These are phyloP conservation scores for Cottus gobio DNA, from an alignment of 2,113 vertebrate genomes.

Conservation along the genomic window DNA sequence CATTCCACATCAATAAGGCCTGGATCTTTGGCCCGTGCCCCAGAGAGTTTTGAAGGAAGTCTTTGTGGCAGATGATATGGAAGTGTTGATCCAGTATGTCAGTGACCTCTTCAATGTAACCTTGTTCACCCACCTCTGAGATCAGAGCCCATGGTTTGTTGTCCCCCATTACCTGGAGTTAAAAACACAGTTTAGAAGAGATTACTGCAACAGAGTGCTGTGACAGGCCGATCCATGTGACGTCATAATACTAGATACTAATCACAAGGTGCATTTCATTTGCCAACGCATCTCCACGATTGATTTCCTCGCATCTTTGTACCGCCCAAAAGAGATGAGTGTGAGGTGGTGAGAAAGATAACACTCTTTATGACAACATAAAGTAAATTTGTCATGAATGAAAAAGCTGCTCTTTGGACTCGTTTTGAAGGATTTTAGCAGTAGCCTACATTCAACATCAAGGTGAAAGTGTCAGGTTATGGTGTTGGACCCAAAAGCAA, in stretches of 20 bases:
- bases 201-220: not conserved
- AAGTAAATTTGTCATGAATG: no score
- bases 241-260: not conserved
- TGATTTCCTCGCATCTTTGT: no score
- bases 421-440: not conserved
- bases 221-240: not conserved
- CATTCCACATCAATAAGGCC: conserved; percentile 59
- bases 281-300: no score
- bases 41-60: conserved; percentile 58
- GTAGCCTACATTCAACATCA: no score
- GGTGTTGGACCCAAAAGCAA: no score
- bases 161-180: conserved; percentile 56
- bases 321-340: no score
- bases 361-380: no score
- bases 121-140: conserved; percentile 44
- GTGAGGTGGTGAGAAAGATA: no score
- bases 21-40: conserved; percentile 64
- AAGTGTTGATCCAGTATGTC: conserved; percentile 61
- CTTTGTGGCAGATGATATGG: conserved; percentile 40
- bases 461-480: no score
- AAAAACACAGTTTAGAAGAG: not conserved
- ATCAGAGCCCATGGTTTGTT: conserved; percentile 75
- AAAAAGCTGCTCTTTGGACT: not conserved
- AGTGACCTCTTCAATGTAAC: conserved; percentile 11
- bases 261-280: not conserved